These are phyloP conservation scores for Scrobipalpa costella DNA, from an alignment of 2,888 invertebrate genomes.

Conservation along the genomic window DNA sequence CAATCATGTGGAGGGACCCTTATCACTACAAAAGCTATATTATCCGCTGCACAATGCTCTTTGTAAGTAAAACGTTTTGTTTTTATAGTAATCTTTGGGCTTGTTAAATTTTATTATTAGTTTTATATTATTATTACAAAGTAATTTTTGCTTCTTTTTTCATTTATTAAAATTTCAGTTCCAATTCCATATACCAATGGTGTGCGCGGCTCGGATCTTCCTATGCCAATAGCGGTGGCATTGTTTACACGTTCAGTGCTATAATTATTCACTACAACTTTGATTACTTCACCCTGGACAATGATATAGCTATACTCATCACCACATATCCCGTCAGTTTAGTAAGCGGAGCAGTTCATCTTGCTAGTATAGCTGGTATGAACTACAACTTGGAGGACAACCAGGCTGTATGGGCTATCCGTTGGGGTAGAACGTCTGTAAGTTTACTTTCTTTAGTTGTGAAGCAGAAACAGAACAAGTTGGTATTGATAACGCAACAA, in stretches of 20 bases:
- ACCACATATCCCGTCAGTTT: constrained; percentile 33
- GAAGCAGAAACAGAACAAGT: too few species aligned
- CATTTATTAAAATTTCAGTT: background rate
- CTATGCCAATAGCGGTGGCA: constrained; percentile 47
- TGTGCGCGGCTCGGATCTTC: constrained; percentile 47
- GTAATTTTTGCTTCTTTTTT: background rate
- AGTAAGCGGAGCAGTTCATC: constrained; percentile 37
- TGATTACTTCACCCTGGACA: constrained; percentile 37
- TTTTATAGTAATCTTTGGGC: too few species aligned
- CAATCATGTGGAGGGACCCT: constrained; percentile 41
- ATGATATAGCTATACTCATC: constrained; percentile 50
- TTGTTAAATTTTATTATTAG: too few species aligned
- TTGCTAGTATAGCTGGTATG: constrained; percentile 48
- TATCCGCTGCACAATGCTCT: constrained; percentile 41
- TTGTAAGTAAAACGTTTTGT: constrained; percentile 36
- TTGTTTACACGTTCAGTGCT: constrained; percentile 32
- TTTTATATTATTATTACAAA: too few species aligned
- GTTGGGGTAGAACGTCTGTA: constrained; percentile 57
- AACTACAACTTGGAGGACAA: constrained; percentile 52
- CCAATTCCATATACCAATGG: constrained; percentile 34
- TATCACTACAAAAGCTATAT: constrained; percentile 38
- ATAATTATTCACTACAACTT: constrained; percentile 40
- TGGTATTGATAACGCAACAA: too few species aligned
- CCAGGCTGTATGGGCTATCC: constrained; percentile 51
- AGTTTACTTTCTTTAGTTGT: too few species aligned